A percentile compares a stretch with the other conserved stretches of the same genome.
Conservation (phyloP, 2,888 invertebrate genomes). For the Tachystola acroxantha region DNA sequence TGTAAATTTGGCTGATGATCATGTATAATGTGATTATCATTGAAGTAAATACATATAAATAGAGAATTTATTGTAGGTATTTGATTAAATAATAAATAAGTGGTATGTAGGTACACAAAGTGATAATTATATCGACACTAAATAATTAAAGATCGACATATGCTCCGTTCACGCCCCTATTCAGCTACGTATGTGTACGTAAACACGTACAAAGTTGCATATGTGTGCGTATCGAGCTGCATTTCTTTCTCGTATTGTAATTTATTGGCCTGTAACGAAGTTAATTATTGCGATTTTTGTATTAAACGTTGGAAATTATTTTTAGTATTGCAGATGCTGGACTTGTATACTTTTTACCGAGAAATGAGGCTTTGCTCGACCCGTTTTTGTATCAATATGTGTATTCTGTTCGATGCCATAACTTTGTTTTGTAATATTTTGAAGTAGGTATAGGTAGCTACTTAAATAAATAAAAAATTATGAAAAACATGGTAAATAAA, state of each 20-base stretch:
- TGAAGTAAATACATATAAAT: no score
- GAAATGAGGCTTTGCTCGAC: constrained; percentile 35
- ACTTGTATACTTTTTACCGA: constrained; percentile 14
- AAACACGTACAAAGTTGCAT: constrained; percentile 14
- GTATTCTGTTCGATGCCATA: neutral
- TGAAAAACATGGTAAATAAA: no score
- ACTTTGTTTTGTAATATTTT: neutral
- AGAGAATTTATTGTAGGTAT: no score
- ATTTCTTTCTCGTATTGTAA: constrained; percentile 77
- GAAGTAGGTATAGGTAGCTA: no score
- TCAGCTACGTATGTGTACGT: constrained; percentile 22
- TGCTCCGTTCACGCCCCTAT: neutral
- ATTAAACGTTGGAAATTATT: constrained; percentile 78
- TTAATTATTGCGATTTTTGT: constrained; percentile 79
- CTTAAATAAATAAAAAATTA: no score
- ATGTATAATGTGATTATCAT: no score
- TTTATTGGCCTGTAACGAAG: constrained; percentile 78
- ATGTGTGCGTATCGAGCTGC: constrained; percentile 57
- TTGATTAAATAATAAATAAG: no score
- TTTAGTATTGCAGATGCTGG: constrained; percentile 62
- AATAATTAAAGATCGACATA: neutral
- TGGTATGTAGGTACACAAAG: no score
- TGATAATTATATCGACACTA: neutral
- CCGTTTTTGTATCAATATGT: constrained; percentile 11
- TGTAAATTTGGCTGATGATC: no score